A percentile compares a stretch with the other conserved stretches of the same genome.
Conservation (phyloP, 2,888 invertebrate species). For the Agrochola circellaris region DNA sequence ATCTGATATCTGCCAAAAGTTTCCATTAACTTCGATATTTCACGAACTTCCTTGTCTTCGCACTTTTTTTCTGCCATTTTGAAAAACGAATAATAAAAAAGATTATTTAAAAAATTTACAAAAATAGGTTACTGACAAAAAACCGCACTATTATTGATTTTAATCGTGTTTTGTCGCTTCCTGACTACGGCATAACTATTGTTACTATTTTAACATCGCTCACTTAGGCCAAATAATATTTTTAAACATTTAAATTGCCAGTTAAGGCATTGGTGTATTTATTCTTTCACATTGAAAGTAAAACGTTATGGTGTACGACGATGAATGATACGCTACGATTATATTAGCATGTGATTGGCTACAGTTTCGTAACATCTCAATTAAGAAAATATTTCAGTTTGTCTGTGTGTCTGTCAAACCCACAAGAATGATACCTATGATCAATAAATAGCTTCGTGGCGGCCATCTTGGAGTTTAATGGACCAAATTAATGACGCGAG, state of each 20-base stretch:
- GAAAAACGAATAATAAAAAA: neutral
- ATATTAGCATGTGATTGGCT: constrained; percentile 9
- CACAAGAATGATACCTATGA: constrained; percentile 12
- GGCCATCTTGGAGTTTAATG: constrained; percentile 42
- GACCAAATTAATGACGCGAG: constrained; percentile 20
- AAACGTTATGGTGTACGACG: constrained; percentile 3
- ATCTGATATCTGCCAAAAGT: constrained; percentile 86
- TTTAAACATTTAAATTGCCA: neutral
- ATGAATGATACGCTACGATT: constrained; percentile 26
- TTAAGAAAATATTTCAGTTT: constrained; percentile 36
- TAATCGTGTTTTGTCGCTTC: neutral
- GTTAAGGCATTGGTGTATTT: constrained; percentile 1
- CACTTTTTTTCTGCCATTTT: constrained; percentile 50
- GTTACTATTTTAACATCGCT: neutral
- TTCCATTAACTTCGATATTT: constrained; percentile 76
- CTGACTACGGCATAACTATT: neutral
- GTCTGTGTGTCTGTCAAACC: constrained; percentile 31
- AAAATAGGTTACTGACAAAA: neutral
- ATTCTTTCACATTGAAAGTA: neutral
- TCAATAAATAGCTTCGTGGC: constrained; percentile 25
- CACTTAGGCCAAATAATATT: neutral
- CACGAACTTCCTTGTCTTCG: constrained; percentile 59
- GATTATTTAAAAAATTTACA: neutral
- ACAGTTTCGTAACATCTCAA: constrained; percentile 24
- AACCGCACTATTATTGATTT: neutral